Base-by-base conservation (phyloP, 2,888 invertebrate species). In the Syrphus vitripennis region DNA sequence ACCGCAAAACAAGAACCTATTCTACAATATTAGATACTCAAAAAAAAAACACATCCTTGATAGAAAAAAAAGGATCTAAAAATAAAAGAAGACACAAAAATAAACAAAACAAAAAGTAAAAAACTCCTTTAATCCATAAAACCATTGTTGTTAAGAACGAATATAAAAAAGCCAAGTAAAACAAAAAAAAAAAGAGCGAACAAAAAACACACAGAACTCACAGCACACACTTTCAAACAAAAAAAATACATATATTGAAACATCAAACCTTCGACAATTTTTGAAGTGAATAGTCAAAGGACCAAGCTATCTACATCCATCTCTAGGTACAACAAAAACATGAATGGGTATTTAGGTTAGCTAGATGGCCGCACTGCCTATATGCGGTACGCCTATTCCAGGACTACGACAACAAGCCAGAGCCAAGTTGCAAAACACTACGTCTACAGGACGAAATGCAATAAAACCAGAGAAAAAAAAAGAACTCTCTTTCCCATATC, bases 341-440 rank as follows among this genome's bases (percentile, higher is more conserved):
- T 69, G 57, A 40, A 86, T 70, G 50, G 50, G 16, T 81, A 82
- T 86, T 86, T 74, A 53, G 86, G 86, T 86, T 86, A 86, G 81
- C 63, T 82, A 78, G 77, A 86, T 82, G 63, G 77, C 55, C 86
- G 50, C 69, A 78, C 48, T 78, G 86, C 82, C 72, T 86, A 81
- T 86, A 81, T 81, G 81, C 70, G 80, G 77, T 86, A 72, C 77
- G 84, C 84, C 84, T 86, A 77, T 77, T 21, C 42, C 55, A 50
- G 86, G 86, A 86, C 86, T 86, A 86, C 86, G 86, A 86, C 86
- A 86, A 86, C 86, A 86, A 82, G 69, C 86, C 74, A 50, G 29
- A 82, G 82, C 77, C 77, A 86, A 86, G 82, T 70, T 82, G 82
- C 74, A 82, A 55, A 71, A 77, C 84, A 80, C 26, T 42, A 37